Percentiles rank a stretch among this genome's conserved stretches.
phyloP scores from a whole-genome alignment of 2,888 invertebrate species.

The Cyrtodaria siliqua region DNA sequence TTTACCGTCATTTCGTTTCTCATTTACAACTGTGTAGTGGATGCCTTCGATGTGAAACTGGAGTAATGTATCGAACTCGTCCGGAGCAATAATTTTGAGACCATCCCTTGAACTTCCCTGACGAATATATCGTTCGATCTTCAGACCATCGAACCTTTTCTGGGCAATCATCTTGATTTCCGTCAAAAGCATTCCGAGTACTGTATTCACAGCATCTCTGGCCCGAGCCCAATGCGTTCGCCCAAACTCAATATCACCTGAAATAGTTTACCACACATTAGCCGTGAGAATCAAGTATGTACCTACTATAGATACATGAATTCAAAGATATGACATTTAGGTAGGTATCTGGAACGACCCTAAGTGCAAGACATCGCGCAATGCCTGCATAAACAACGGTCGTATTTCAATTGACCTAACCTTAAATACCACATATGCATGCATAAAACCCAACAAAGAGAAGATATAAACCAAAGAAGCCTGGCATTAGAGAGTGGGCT shows the following conservation, averaged over 20 bases:
- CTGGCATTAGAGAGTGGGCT: too few species aligned
- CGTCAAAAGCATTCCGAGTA: conserved; percentile 15
- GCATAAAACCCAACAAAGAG: too few species aligned
- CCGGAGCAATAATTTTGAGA: conserved; percentile 49
- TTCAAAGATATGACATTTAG: too few species aligned
- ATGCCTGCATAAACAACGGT: too few species aligned
- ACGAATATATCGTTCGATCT: conserved; percentile 38
- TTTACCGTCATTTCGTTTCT: conserved; percentile 4
- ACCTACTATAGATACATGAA: too few species aligned
- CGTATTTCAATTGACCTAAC: too few species aligned
- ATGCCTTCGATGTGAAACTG: conserved; percentile 50
- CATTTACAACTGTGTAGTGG: not conserved
- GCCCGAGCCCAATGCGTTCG: conserved; percentile 17
- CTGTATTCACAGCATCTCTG: conserved; percentile 16
- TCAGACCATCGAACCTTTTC: conserved; percentile 15
- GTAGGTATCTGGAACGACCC: too few species aligned
- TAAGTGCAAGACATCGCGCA: too few species aligned
- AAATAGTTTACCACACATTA: too few species aligned
- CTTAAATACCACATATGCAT: too few species aligned
- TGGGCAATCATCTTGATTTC: conserved; percentile 20
- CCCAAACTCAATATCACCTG: conserved; percentile 37
- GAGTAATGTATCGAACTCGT: conserved; percentile 60
- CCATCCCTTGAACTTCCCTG: conserved; percentile 64
- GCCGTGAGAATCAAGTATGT: too few species aligned
- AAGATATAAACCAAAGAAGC: too few species aligned